A percentile compares a stretch with the other conserved stretches of the same genome.
These are phyloP conservation scores for Scolopax bukidnonensis DNA, from an alignment of 2,797 vertebrate species.

Conservation along the genomic window DNA sequence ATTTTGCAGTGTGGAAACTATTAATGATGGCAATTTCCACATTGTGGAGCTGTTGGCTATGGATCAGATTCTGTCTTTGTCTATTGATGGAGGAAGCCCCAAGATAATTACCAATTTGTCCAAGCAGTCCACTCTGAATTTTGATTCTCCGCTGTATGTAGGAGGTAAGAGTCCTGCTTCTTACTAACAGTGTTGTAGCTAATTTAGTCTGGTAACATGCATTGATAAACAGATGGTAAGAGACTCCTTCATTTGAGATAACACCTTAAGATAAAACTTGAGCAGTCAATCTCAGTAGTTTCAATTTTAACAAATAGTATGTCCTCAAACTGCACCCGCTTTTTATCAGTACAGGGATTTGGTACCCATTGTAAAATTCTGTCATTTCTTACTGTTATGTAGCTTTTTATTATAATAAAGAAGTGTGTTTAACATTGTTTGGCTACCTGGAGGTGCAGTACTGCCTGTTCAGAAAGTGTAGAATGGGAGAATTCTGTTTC, in stretches of 20 bases:
- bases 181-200: neutral
- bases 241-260: neutral
- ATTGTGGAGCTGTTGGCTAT: conserved; percentile 91
- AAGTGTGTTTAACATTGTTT: neutral
- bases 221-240: neutral
- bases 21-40: conserved; percentile 97
- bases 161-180: conserved; percentile 85
- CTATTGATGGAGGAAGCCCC: conserved; percentile 91
- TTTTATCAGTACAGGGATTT: neutral
- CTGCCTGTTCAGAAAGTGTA: neutral
- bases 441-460: neutral
- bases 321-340: neutral
- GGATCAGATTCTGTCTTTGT: conserved; percentile 92
- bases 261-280: neutral
- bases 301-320: neutral
- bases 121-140: conserved; percentile 90
- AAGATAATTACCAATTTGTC: conserved; percentile 94
- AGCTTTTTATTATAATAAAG: neutral
- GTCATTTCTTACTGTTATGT: neutral
- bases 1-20: conserved; percentile 90
- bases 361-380: neutral
- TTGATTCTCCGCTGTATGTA: conserved; percentile 92
- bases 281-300: neutral
- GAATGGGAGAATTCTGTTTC: neutral
- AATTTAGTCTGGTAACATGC: neutral